A percentile compares a stretch with the other conserved stretches of the same genome.
Evolutionary conservation across 2,888 invertebrate species (phyloP).

Genomic region (Plebejus anna): DNA sequence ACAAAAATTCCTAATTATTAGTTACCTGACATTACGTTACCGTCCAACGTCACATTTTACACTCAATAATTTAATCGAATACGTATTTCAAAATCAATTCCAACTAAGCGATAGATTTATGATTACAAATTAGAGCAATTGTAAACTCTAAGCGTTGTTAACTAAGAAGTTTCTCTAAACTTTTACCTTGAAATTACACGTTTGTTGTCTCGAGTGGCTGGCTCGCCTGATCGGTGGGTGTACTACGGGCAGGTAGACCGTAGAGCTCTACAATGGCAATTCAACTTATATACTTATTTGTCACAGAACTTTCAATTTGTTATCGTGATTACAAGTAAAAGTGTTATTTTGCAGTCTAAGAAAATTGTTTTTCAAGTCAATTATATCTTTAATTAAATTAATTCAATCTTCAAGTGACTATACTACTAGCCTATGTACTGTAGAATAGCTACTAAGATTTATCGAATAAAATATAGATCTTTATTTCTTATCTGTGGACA

Average conservation of each 20-base stretch:
- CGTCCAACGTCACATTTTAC: too few relatives aligned
- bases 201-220: not conserved
- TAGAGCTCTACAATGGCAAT: not conserved
- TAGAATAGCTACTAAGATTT: not conserved
- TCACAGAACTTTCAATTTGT: conserved; percentile 7
- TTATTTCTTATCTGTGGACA: too few relatives aligned
- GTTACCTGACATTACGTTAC: too few relatives aligned
- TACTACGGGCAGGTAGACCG: not conserved
- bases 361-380: not conserved
- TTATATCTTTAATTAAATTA: too few relatives aligned
- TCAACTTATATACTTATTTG: not conserved
- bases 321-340: not conserved
- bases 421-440: too few relatives aligned
- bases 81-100: not conserved
- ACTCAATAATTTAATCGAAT: too few relatives aligned
- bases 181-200: conserved; percentile 3
- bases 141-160: not conserved
- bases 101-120: not conserved
- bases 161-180: not conserved
- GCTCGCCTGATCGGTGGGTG: not conserved
- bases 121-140: not conserved
- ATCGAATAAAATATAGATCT: not conserved
- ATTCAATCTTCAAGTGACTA: too few relatives aligned
- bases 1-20: not conserved
- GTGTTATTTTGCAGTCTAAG: not conserved